Evolutionary conservation across 1,140 invertebrate genomes (phyloP).

Genomic region (Leptinotarsa texana): DNA sequence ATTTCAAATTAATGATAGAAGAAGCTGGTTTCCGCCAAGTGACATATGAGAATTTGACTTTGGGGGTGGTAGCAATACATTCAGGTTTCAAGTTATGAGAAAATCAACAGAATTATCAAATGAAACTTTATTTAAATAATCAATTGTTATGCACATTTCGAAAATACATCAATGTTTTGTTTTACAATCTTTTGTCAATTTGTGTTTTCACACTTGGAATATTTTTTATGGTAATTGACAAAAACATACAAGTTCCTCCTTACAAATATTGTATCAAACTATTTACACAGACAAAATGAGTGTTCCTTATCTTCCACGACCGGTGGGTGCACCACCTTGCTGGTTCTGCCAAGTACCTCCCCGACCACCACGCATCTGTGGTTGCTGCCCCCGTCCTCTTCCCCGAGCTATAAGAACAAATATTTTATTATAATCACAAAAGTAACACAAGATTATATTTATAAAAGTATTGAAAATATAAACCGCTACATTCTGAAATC

Average conservation of each 20-base stretch:
- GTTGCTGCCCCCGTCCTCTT: slow-evolving; percentile 40
- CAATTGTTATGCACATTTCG: not conserved
- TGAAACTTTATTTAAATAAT: slow-evolving; percentile 1
- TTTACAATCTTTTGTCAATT: not conserved
- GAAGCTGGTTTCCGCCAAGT: slow-evolving; percentile 84
- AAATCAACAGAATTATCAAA: not conserved
- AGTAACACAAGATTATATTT: not conserved
- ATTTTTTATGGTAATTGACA: no score
- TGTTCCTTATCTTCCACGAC: slow-evolving; percentile 63
- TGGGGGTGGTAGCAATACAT: slow-evolving; percentile 91
- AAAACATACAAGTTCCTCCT: no score
- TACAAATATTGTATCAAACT: not conserved
- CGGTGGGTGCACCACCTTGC: slow-evolving; percentile 54
- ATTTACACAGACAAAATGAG: not conserved
- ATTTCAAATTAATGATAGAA: slow-evolving; percentile 87
- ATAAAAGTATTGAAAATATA: not conserved
- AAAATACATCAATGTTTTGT: slow-evolving; percentile 3
- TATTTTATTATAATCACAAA: slow-evolving; percentile 5
- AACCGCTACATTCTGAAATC: not conserved
- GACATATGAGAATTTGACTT: slow-evolving; percentile 85
- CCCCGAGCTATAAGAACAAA: slow-evolving; percentile 44
- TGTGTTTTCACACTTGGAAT: not conserved
- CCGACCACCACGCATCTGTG: slow-evolving; percentile 44
- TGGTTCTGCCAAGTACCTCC: slow-evolving; percentile 55
- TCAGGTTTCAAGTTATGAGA: slow-evolving; percentile 85